Conservation (phyloP, 92 coral and sea anemone species). For the Phenganax stokvisi region DNA sequence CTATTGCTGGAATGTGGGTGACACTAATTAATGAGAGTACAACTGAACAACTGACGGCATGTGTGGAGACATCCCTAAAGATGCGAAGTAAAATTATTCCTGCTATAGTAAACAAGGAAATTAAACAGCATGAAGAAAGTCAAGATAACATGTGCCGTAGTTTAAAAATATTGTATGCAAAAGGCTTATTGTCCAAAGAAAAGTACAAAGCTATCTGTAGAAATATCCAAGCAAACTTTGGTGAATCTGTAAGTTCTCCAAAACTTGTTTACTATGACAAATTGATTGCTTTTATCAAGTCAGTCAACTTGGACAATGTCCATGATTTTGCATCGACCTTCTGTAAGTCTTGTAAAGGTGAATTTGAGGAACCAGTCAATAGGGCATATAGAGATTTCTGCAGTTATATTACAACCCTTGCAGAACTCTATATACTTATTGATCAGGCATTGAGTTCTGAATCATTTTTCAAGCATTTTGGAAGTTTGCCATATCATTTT, state of each 20-base stretch:
- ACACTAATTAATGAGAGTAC: constrained; percentile 53
- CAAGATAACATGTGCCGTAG: constrained; percentile 41
- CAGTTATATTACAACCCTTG: constrained; percentile 42
- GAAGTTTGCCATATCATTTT: constrained; percentile 48
- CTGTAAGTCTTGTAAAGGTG: neutral
- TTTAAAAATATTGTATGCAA: constrained; percentile 44
- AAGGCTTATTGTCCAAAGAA: constrained; percentile 56
- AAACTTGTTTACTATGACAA: constrained; percentile 50
- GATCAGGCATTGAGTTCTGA: constrained; percentile 42
- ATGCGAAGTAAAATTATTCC: constrained; percentile 50
- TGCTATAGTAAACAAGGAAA: constrained; percentile 44
- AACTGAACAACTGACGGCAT: constrained; percentile 45
- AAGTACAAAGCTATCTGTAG: constrained; percentile 54
- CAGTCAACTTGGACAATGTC: constrained; percentile 29
- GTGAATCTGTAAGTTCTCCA: constrained; percentile 24
- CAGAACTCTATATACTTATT: constrained; percentile 47
- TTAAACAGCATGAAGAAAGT: constrained; percentile 48
- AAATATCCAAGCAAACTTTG: constrained; percentile 35
- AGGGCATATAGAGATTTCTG: constrained; percentile 59
- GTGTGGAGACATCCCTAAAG: constrained; percentile 46
- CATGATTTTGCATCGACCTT: constrained; percentile 29
- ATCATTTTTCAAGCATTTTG: constrained; percentile 48
- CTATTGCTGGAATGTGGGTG: constrained; percentile 55
- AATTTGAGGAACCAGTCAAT: constrained; percentile 42
- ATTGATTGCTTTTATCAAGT: constrained; percentile 42